Evolutionary conservation across 1,140 invertebrate species (phyloP), one percentile per base, ranked within the genome.

Genomic region (Pachypsylla venusta): DNA sequence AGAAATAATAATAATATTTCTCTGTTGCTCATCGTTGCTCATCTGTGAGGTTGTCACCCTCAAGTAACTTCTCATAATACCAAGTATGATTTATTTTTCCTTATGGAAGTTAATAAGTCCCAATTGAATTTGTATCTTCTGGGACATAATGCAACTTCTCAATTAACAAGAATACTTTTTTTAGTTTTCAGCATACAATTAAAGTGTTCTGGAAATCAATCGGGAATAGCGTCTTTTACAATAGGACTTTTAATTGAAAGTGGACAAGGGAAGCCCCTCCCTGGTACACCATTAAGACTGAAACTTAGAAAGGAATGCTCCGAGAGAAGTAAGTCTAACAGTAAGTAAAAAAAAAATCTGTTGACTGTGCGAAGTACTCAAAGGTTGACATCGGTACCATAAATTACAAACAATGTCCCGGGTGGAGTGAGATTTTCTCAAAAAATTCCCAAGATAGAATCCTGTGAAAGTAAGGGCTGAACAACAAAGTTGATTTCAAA

Each of bases 241-340:
- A 87, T 97, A 67, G 87, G 89, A 25, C 75, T 97, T 54, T 79
- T 86, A 61, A 90, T 97, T 62, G 81, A 89, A 72, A 85, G 77
- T 69, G 78, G 79, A 67, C 82, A 80, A 72, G 83, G 80, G 63
- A 76, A 81, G 67, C 81, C 85, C 53, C 73, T 95, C 59, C 83
- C 86, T 67, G 91, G 90, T 65, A 95, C 90, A 66, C 92, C 93
- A 58, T 77, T 97, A 61, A 81, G 85, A 68, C 78, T 97, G 62
- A 85, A 83, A 69, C 79, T 96, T 66, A 82, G 88, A 73, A 96
- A 97, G 81, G 87, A 94, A 79, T 97, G 93, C 78, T 82, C 84
- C 72, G 82, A 87, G 75, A 83, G 85, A 81, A 87, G 86, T 89
- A 80, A 84, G 82, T 75, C 55, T 58, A 58, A 57, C 53, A 60